phyloP scores from a whole-genome alignment of 2,888 invertebrate species.

The Drosophila conformis region DNA sequence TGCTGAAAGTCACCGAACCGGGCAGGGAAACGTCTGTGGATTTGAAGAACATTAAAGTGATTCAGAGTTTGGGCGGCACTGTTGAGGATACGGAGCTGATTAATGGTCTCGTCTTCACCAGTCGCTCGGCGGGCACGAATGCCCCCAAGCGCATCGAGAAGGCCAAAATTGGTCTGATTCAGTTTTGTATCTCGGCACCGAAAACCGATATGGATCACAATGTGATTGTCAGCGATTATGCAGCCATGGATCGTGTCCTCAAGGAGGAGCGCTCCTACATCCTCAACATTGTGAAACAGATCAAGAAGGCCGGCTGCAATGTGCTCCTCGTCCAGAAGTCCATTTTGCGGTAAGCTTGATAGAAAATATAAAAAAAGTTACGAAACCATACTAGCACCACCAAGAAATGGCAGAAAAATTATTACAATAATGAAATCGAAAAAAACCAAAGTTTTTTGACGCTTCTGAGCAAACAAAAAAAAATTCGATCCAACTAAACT shows the following conservation, averaged over 20 bases:
- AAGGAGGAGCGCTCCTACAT: constrained; percentile 99
- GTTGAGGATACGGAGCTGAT: constrained; percentile 98
- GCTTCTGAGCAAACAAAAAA: no score
- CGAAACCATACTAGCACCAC: no score
- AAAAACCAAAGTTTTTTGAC: no score
- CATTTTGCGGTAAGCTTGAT: constrained; percentile 88
- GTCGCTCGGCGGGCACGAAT: constrained; percentile 94
- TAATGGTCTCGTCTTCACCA: constrained; percentile 97
- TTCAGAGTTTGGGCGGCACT: constrained; percentile 97
- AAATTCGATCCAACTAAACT: no score
- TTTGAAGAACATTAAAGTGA: constrained; percentile 97
- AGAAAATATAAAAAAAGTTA: no score
- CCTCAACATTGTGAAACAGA: constrained; percentile 98
- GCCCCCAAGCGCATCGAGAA: constrained; percentile 98
- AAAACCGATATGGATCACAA: constrained; percentile 99
- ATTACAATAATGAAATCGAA: no score
- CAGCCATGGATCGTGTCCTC: constrained; percentile 99
- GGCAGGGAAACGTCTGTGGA: constrained; percentile 92
- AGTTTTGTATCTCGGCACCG: constrained; percentile 99
- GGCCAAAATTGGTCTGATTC: constrained; percentile 99
- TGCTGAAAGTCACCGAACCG: constrained; percentile 88
- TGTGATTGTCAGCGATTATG: constrained; percentile 98
- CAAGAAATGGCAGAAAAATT: no score
- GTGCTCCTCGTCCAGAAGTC: constrained; percentile 95
- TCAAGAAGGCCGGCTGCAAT: constrained; percentile 99